These are phyloP conservation scores for Ophthalmolycus amberensis DNA, from an alignment of 2,113 vertebrate genomes.

Conservation along the genomic window DNA sequence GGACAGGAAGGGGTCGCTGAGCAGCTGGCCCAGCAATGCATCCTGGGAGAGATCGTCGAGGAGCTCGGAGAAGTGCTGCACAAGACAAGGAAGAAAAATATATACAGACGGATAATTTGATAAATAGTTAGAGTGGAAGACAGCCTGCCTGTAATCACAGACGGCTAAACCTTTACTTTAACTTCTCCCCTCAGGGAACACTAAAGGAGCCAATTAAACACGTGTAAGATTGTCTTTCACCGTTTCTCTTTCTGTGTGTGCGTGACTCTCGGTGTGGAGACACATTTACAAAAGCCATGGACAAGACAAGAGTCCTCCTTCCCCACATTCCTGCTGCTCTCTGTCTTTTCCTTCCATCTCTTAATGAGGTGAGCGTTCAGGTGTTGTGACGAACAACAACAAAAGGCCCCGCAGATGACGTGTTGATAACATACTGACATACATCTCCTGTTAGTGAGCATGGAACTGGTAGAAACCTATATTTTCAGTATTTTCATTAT, in stretches of 20 bases:
- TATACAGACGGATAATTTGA: slow-evolving; percentile 40
- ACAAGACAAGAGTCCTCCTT: background rate
- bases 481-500: too few species aligned
- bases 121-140: background rate
- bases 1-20: slow-evolving; percentile 97
- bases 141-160: slow-evolving; percentile 53
- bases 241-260: slow-evolving; percentile 9
- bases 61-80: slow-evolving; percentile 95
- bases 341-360: background rate
- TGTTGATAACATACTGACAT: slow-evolving; percentile 4
- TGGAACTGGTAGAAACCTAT: background rate
- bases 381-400: slow-evolving; percentile 39
- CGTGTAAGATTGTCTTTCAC: slow-evolving; percentile 9
- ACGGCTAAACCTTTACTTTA: slow-evolving; percentile 32
- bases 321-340: slow-evolving; percentile 13
- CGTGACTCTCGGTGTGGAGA: slow-evolving; percentile 46
- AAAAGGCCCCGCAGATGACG: slow-evolving; percentile 10
- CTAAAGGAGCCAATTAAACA: slow-evolving; percentile 29
- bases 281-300: slow-evolving; percentile 27
- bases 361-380: slow-evolving; percentile 21
- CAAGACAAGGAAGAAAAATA: background rate
- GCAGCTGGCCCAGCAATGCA: slow-evolving; percentile 93
- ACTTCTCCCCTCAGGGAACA: background rate
- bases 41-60: slow-evolving; percentile 97
- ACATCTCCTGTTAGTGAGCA: background rate